Conservation (phyloP, 2,113 vertebrate species). For the Hemichromis elongatus region DNA sequence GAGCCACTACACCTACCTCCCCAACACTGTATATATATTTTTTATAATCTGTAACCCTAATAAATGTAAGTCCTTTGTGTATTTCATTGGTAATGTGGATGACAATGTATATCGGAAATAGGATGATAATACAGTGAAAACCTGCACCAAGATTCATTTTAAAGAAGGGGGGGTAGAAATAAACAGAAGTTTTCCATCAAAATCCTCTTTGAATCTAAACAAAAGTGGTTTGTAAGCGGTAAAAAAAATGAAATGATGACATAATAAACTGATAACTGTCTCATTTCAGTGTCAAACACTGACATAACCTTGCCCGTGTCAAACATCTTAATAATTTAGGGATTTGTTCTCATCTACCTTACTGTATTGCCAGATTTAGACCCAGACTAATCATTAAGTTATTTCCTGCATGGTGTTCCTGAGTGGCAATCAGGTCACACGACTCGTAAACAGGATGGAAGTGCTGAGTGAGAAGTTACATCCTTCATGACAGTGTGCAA, state of each 20-base stretch:
- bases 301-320: background rate
- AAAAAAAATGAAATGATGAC: background rate
- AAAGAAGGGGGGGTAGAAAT: background rate
- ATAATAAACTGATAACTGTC: background rate
- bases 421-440: slow-evolving; percentile 67
- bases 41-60: background rate
- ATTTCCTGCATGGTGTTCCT: slow-evolving; percentile 73
- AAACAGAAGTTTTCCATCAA: background rate
- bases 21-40: background rate
- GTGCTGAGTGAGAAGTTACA: slow-evolving; percentile 75
- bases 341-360: slow-evolving; percentile 45
- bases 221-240: background rate
- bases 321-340: background rate
- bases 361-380: slow-evolving; percentile 49
- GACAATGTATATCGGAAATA: background rate
- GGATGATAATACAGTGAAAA: background rate
- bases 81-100: background rate
- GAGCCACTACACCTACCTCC: background rate
- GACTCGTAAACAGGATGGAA: slow-evolving; percentile 78
- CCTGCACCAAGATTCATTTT: background rate
- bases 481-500: slow-evolving; percentile 65
- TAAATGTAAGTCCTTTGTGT: background rate
- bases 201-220: background rate
- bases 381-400: slow-evolving; percentile 62
- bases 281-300: background rate